These are phyloP conservation scores for Melieria picta DNA, from an alignment of 2,888 invertebrate genomes.

Conservation along the genomic window DNA sequence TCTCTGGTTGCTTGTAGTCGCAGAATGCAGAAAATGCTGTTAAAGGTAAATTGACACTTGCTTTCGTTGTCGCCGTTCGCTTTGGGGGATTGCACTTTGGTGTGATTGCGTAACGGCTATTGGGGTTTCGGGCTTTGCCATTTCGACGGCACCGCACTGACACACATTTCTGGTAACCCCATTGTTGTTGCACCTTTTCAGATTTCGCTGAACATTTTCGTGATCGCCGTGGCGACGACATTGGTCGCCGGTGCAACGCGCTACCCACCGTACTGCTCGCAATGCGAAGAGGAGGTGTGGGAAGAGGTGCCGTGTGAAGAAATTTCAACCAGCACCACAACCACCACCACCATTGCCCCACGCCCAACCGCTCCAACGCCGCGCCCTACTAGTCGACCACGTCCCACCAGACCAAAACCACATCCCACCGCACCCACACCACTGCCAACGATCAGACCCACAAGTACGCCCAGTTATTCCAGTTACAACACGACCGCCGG, in stretches of 20 bases:
- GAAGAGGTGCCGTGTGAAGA: conserved; percentile 57
- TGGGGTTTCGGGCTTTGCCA: conserved; percentile 7
- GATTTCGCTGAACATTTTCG: conserved; percentile 9
- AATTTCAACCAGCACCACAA: conserved; percentile 42
- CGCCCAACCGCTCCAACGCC: conserved; percentile 24
- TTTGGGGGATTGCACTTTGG: neutral
- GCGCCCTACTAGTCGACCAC: conserved; percentile 4
- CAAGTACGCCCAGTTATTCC: conserved; percentile 25
- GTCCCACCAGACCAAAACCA: conserved; percentile 13
- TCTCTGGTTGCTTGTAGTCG: neutral
- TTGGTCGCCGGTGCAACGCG: conserved; percentile 32
- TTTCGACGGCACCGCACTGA: neutral
- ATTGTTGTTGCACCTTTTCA: conserved; percentile 5
- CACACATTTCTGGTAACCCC: conserved; percentile 1
- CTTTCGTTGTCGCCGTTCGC: neutral
- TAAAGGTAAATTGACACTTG: conserved; percentile 24
- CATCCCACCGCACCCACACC: conserved; percentile 25
- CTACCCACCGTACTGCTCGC: conserved; percentile 48
- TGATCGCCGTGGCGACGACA: conserved; percentile 28
- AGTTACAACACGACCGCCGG: conserved; percentile 6
- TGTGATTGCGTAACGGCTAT: neutral
- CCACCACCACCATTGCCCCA: conserved; percentile 23
- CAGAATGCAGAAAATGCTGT: conserved; percentile 17
- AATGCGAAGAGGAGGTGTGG: conserved; percentile 59
- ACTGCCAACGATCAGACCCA: conserved; percentile 19